Conservation (phyloP, 2,888 invertebrate genomes). For the Escarpia spicata region DNA sequence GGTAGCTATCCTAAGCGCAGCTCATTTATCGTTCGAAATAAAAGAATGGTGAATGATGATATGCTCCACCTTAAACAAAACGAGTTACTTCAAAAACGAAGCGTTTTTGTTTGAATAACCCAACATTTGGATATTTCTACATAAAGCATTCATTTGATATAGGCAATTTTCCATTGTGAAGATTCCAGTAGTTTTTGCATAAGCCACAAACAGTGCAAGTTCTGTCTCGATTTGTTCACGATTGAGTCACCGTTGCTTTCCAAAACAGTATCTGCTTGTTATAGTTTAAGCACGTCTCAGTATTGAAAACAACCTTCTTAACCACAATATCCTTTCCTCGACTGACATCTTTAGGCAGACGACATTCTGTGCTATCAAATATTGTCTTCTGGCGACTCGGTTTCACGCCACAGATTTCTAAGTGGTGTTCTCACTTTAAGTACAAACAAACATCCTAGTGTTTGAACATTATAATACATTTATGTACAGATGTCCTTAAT, state of each 20-base stretch:
- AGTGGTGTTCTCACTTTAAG: neutral
- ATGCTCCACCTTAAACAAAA: too few relatives aligned
- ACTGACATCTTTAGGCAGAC: neutral
- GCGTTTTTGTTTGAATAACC: too few relatives aligned
- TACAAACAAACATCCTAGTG: neutral
- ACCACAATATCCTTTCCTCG: neutral
- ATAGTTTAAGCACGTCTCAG: neutral
- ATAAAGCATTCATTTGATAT: too few relatives aligned
- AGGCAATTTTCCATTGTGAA: too few relatives aligned
- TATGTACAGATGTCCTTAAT: neutral
- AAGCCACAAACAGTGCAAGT: too few relatives aligned
- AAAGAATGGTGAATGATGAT: too few relatives aligned
- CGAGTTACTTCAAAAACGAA: too few relatives aligned
- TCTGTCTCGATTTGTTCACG: neutral
- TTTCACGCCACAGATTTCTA: neutral
- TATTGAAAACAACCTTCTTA: neutral
- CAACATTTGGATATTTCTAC: too few relatives aligned
- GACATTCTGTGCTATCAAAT: neutral
- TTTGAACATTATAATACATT: neutral
- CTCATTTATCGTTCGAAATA: too few relatives aligned
- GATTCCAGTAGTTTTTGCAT: too few relatives aligned
- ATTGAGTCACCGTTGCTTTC: neutral
- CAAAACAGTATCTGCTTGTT: neutral
- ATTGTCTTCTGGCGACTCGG: neutral
- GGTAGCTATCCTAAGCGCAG: too few relatives aligned